Evolutionary conservation across 2,113 vertebrate genomes (phyloP).

Genomic region (Chaetodon trifascialis): DNA sequence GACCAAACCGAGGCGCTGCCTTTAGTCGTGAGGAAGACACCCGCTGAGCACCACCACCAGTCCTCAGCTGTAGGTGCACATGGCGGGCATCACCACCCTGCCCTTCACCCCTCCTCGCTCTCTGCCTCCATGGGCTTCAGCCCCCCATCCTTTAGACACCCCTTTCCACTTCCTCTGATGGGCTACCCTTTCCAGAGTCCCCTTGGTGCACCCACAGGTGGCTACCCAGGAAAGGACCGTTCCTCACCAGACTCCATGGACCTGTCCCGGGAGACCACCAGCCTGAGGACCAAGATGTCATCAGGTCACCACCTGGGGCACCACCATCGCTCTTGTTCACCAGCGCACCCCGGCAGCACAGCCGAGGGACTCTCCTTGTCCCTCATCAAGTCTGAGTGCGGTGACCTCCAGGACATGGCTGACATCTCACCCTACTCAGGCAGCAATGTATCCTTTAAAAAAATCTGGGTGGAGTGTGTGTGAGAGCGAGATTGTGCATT

Average conservation of each 20-base stretch:
- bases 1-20: constrained; percentile 99
- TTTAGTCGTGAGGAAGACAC: constrained; percentile 96
- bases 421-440: constrained; percentile 98
- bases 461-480: background rate
- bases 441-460: constrained; percentile 98
- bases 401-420: constrained; percentile 97
- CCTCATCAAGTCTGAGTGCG: constrained; percentile 98
- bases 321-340: constrained; percentile 94
- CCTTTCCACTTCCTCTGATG: constrained; percentile 96
- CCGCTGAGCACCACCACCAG: constrained; percentile 93
- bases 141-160: constrained; percentile 95
- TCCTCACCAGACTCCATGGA: constrained; percentile 97
- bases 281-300: constrained; percentile 98
- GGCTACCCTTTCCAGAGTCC: constrained; percentile 97
- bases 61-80: constrained; percentile 90
- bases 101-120: constrained; percentile 94
- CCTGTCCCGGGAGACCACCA: constrained; percentile 94
- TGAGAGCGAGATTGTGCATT: background rate
- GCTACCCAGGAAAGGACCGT: constrained; percentile 93
- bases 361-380: constrained; percentile 96
- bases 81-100: constrained; percentile 91
- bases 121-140: constrained; percentile 94
- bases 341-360: constrained; percentile 91
- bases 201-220: constrained; percentile 89
- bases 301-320: constrained; percentile 90